A percentile compares a stretch with the other conserved stretches of the same genome.
Evolutionary conservation across 2,888 invertebrate species (phyloP).

Genomic region (Hyppa rectilinea): DNA sequence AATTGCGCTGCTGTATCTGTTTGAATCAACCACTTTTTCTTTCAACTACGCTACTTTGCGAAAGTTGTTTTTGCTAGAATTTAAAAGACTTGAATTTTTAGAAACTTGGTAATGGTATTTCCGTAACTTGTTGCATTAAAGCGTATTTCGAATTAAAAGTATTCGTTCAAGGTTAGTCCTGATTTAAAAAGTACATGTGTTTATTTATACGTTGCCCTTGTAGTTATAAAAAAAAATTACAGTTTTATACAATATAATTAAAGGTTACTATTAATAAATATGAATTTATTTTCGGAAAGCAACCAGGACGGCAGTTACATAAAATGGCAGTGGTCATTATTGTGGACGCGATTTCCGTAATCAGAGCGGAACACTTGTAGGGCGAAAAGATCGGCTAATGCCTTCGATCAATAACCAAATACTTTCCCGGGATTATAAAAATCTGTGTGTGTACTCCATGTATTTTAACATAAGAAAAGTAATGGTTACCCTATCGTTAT

Average conservation of each 20-base stretch:
- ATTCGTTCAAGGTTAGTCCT: background rate
- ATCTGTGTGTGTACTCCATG: too few relatives aligned
- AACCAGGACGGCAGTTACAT: constrained; percentile 13
- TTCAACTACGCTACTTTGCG: constrained; percentile 25
- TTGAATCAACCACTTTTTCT: constrained; percentile 58
- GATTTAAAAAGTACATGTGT: background rate
- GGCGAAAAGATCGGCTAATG: constrained; percentile 41
- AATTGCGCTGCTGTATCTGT: constrained; percentile 73
- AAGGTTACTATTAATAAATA: constrained; percentile 1
- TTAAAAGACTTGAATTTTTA: constrained; percentile 23
- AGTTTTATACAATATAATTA: background rate
- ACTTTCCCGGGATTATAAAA: constrained; percentile 6
- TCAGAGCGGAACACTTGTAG: constrained; percentile 48
- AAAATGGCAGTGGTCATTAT: constrained; percentile 20
- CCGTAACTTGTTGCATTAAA: constrained; percentile 30
- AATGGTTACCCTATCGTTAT: too few relatives aligned
- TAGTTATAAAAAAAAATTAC: background rate
- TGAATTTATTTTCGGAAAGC: constrained; percentile 1
- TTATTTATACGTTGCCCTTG: background rate
- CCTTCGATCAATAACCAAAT: constrained; percentile 42
- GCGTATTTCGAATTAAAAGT: background rate
- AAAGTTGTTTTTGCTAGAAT: constrained; percentile 27
- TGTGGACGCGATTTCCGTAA: constrained; percentile 38
- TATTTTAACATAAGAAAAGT: too few relatives aligned
- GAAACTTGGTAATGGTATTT: constrained; percentile 37